Base-by-base conservation (phyloP, 1,140 invertebrate species). In the Zaprionus vittiger region DNA sequence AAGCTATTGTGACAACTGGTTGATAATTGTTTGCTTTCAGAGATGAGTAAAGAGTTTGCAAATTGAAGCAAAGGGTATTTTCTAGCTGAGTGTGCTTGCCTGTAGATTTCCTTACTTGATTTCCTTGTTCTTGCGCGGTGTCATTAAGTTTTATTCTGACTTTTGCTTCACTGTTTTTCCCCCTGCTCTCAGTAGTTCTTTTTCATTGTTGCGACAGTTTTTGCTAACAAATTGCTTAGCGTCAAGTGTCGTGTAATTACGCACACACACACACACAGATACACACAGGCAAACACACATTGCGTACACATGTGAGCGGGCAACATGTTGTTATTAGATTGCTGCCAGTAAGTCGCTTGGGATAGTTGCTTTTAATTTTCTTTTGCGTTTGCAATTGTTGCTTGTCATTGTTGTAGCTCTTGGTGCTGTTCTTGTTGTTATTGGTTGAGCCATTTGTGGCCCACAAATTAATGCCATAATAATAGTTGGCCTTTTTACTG, bases 161-260 rank as follows among this genome's bases (percentile, higher is more conserved):
- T 89, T 80, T 82, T 89, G 81, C 77, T 78, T 81, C 80, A 79
- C 75, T 76, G 68, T 77, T 57, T 62, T 70, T 60, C 57, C 67
- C 44, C 37, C 66, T 79, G 71, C 44, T 38, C 69, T 71, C 59
- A 14, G 59, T 80, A 87, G 86, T 85, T 89, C 81, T 79, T 86
- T 89, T 90, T 89, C 90, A 91, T 90, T 86, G 82, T 89, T 87
- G 84, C 84, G 81, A 89, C 84, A 87, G 81, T 87, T 87, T 91
- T 85, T 77, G 85, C 82, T 78, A 91, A 91, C 90, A 91, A 91
- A 91, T 91, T 91, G 90, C 90, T 91, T 81, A 91, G 90, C 90
- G 90, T 91, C 90, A 91, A 91, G 90, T 91, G 90, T 91, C 84
- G 79, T 91, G 90, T 91, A 91, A 91, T 91, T 91, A 91, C 90